Base-by-base conservation (phyloP, 2,888 invertebrate species). In the Hecatera dysodea region DNA sequence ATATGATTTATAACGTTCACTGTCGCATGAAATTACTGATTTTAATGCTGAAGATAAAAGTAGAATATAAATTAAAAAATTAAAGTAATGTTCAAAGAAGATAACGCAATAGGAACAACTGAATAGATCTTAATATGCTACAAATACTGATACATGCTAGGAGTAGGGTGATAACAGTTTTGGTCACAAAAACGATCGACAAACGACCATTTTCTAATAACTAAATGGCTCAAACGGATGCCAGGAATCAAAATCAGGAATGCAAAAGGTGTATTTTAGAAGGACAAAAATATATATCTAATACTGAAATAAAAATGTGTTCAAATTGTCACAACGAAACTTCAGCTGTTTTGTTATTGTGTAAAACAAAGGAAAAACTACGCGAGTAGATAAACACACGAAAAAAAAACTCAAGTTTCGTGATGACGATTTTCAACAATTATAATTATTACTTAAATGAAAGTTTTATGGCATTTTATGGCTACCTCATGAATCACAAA, bases 401-500 rank as follows among this genome's bases (percentile, higher is more conserved):
- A 24, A 39, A 8, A 57, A 19, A 62, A 52, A 79, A 19, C 1
- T 4, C 6, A 53, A 62, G n/a, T 59, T 17, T 80, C 22, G 24
- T 27, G 36, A 48, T 22, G 59, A 75, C 39, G 36, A 77, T 60
- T 78, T 48, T 29, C 22, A 79, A 78, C 72, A 70, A 72, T 84
- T 86, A 86, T 82, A 73, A 78, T 78, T 78, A 86, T 83, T 81
- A 88, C 87, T 86, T 87, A 87, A 77, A 86, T 86, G 84, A 89
- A 78, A 81, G 83, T 80, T 88, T 90, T 95, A 96, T 95, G 95
- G 95, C 95, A 95, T 95, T 92, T 88, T 93, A 95, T 96, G 95
- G 95, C 95, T 95, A 95, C 95, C 95, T 94, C 95, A 93, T 93
- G 94, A 93, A 94, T 94, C 94, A 94, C 93, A 93, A 91, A 89